These are phyloP conservation scores for Tetrax tetrax DNA, from an alignment of 2,113 vertebrate genomes.

Conservation along the genomic window DNA sequence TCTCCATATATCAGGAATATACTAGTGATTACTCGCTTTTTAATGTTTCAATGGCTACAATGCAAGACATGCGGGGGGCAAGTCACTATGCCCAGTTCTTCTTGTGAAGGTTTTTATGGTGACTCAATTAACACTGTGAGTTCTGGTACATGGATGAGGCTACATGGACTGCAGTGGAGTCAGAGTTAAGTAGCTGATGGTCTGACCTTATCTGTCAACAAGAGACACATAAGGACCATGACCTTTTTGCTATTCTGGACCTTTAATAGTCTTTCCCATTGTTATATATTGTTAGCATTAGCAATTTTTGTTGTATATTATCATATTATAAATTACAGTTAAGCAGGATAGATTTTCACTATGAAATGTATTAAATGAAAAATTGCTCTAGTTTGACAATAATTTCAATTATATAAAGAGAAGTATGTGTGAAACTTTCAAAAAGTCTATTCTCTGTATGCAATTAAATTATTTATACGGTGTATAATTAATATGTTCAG, in stretches of 20 bases:
- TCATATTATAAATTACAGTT: not conserved
- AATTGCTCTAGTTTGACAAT: slow-evolving; percentile 1
- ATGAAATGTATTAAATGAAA: not conserved
- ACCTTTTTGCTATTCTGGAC: not conserved
- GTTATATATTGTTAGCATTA: not conserved
- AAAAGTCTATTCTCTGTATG: slow-evolving; percentile 21
- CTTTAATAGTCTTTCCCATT: not conserved
- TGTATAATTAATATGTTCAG: slow-evolving; percentile 50
- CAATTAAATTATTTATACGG: slow-evolving; percentile 48
- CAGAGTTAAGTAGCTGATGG: not conserved
- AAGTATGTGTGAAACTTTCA: slow-evolving; percentile 13
- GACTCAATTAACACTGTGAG: not conserved
- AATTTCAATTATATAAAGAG: not conserved
- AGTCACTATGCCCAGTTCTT: not conserved
- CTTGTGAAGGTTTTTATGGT: not conserved
- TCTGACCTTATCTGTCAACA: not conserved
- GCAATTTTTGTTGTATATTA: not conserved
- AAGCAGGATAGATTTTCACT: not conserved
- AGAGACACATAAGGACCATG: not conserved
- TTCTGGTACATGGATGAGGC: not conserved
- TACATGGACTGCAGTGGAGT: not conserved
- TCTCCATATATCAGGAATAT: not conserved
- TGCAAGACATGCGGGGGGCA: not conserved
- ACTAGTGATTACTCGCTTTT: not conserved
- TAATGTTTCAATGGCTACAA: not conserved